Evolutionary conservation across 2,797 vertebrate species (phyloP).

Genomic region (Coregonus sp.): DNA sequence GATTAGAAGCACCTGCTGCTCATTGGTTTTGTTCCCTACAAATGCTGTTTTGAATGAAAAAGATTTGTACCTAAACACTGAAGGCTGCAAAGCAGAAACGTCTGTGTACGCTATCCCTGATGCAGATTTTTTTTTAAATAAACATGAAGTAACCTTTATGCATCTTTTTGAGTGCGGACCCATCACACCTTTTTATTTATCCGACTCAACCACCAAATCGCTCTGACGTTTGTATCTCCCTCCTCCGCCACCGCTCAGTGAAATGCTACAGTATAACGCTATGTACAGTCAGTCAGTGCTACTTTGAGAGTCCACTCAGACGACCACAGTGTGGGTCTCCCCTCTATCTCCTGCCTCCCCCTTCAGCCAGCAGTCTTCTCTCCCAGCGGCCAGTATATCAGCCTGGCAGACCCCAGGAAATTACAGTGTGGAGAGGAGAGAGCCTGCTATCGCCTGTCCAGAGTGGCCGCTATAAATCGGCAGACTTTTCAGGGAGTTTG

Average conservation of each 20-base stretch:
- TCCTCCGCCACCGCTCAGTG: neutral
- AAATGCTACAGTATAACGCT: neutral
- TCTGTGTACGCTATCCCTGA: no score
- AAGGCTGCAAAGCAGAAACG: no score
- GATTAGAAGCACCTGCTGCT: constrained; percentile 4
- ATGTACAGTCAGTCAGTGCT: neutral
- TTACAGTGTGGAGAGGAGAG: constrained; percentile 38
- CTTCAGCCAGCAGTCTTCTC: neutral
- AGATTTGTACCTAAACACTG: no score
- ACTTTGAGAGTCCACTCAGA: constrained; percentile 13
- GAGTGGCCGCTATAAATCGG: constrained; percentile 59
- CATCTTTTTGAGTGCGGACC: no score
- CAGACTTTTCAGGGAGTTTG: constrained; percentile 32
- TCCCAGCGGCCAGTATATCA: constrained; percentile 59
- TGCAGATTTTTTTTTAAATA: no score
- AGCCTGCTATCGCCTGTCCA: constrained; percentile 44
- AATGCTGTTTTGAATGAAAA: no score
- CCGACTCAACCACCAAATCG: neutral
- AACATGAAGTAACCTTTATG: no score
- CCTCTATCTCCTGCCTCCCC: constrained; percentile 14
- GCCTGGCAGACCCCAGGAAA: constrained; percentile 62
- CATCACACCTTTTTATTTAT: no score
- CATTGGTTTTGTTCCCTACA: no score
- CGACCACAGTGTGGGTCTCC: neutral
- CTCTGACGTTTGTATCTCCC: neutral